Conservation (phyloP, 2,113 vertebrate species). For the Propithecus coquereli region DNA sequence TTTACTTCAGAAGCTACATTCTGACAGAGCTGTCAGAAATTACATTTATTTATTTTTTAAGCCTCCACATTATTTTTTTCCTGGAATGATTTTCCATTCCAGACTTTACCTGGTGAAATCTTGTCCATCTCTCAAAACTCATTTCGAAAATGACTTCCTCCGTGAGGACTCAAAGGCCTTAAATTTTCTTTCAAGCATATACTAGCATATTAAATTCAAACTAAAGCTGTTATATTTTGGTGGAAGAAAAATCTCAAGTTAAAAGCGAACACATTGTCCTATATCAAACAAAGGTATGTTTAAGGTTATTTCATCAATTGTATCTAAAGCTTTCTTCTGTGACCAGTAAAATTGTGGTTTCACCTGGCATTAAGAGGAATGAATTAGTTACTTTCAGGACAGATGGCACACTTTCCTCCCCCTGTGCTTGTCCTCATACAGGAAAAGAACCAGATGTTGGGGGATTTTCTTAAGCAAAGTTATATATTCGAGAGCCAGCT, state of each 20-base stretch:
- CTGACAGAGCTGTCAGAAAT: slow-evolving; percentile 20
- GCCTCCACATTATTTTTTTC: background rate
- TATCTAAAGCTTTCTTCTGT: background rate
- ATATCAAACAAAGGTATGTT: background rate
- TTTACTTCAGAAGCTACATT: slow-evolving; percentile 39
- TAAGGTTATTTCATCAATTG: background rate
- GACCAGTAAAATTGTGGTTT: background rate
- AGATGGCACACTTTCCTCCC: slow-evolving; percentile 21
- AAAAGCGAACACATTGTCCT: background rate
- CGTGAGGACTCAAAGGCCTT: background rate
- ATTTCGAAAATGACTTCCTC: slow-evolving; percentile 7
- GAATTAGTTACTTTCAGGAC: slow-evolving; percentile 42
- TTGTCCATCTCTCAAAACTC: background rate
- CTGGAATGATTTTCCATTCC: background rate
- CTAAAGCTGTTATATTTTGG: background rate
- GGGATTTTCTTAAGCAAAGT: slow-evolving; percentile 22
- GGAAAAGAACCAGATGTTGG: slow-evolving; percentile 9
- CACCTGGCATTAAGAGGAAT: slow-evolving; percentile 22
- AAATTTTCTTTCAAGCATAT: background rate
- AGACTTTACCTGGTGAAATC: background rate
- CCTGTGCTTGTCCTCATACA: slow-evolving; percentile 33
- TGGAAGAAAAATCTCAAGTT: slow-evolving; percentile 8
- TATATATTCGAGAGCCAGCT: slow-evolving; percentile 18
- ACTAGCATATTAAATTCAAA: slow-evolving; percentile 13
- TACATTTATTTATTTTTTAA: slow-evolving; percentile 27